phyloP scores from a whole-genome alignment of 2,888 invertebrate species.

The Nycteola revayana region DNA sequence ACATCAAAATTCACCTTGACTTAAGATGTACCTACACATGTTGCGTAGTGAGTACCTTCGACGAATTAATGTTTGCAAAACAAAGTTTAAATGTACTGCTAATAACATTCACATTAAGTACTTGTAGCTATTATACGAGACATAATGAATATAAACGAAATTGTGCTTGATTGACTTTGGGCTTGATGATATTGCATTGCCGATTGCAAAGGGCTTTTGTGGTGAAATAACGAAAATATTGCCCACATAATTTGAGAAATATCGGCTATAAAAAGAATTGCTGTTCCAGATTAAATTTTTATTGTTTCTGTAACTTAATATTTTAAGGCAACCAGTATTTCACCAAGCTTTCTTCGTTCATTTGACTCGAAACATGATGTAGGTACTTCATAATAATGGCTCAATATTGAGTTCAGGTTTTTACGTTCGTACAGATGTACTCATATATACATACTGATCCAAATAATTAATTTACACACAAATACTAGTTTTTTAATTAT shows the following conservation, averaged over 20 bases:
- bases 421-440: too few relatives aligned
- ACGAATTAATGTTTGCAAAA: slow-evolving; percentile 30
- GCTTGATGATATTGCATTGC: neutral
- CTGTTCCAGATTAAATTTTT: too few relatives aligned
- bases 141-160: slow-evolving; percentile 23
- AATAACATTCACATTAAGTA: slow-evolving; percentile 20
- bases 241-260: neutral
- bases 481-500: too few relatives aligned
- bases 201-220: neutral
- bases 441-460: too few relatives aligned
- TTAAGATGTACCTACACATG: slow-evolving; percentile 37
- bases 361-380: too few relatives aligned
- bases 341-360: too few relatives aligned
- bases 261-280: neutral
- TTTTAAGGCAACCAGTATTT: too few relatives aligned
- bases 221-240: neutral
- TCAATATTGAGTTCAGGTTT: too few relatives aligned
- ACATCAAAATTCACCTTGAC: slow-evolving; percentile 51
- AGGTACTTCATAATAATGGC: too few relatives aligned
- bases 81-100: slow-evolving; percentile 19
- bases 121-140: slow-evolving; percentile 14
- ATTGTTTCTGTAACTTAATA: too few relatives aligned
- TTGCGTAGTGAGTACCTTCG: slow-evolving; percentile 32
- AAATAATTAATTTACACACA: too few relatives aligned
- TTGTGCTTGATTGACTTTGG: slow-evolving; percentile 23